Evolutionary conservation across 2,113 vertebrate genomes (phyloP).

Genomic region (Megaleporinus macrocephalus): DNA sequence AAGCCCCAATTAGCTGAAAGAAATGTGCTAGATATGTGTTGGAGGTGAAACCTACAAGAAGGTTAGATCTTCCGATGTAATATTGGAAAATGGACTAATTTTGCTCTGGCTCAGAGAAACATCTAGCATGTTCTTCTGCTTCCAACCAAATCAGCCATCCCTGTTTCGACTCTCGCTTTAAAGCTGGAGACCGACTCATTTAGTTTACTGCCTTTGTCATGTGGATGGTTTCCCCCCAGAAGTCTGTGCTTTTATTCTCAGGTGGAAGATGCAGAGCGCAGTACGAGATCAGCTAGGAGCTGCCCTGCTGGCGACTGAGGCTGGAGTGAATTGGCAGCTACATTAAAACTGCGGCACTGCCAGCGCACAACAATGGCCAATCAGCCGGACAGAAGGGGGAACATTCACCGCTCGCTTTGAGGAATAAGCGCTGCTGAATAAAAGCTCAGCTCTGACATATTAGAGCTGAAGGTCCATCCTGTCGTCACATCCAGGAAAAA

Average conservation of each 20-base stretch:
- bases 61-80: no score
- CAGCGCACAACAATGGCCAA: conserved; percentile 30
- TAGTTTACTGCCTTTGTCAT: conserved; percentile 28
- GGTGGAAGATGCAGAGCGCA: not conserved
- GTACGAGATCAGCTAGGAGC: conserved; percentile 21
- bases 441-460: conserved; percentile 2
- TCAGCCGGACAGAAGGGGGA: conserved; percentile 4
- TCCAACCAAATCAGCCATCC: no score
- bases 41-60: no score
- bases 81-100: no score
- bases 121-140: no score
- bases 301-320: conserved; percentile 21
- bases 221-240: not conserved
- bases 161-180: not conserved
- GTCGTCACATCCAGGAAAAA: not conserved
- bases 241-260: conserved; percentile 17
- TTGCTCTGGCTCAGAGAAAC: no score
- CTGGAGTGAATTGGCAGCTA: conserved; percentile 30
- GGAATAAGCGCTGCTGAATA: not conserved
- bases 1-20: no score
- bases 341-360: conserved; percentile 20
- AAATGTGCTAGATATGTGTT: no score
- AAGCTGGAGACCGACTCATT: not conserved
- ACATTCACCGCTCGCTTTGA: conserved; percentile 15
- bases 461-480: not conserved